Conservation (phyloP, 2,888 invertebrate species). For the Omphaloscelis lunosa region DNA sequence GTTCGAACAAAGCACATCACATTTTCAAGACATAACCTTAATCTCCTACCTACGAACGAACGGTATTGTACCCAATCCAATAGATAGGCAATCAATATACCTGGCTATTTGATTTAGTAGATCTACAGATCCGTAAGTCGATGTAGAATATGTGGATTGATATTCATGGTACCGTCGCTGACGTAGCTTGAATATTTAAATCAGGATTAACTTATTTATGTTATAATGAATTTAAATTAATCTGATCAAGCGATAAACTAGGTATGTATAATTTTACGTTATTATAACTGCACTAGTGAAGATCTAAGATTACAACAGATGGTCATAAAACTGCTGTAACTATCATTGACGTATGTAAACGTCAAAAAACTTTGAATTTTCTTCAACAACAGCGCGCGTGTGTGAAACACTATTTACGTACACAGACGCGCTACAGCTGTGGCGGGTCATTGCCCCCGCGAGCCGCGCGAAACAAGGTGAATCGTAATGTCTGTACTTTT, state of each 20-base stretch:
- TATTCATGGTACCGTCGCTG: slow-evolving; percentile 30
- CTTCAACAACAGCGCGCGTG: slow-evolving; percentile 69
- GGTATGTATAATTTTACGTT: slow-evolving; percentile 31
- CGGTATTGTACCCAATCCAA: background rate
- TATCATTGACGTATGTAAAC: slow-evolving; percentile 39
- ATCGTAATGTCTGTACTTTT: slow-evolving; percentile 81
- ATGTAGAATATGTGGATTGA: slow-evolving; percentile 7
- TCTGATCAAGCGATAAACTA: slow-evolving; percentile 17
- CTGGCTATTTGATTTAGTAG: background rate
- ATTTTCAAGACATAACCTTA: background rate
- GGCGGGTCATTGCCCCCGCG: slow-evolving; percentile 84
- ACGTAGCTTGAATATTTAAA: slow-evolving; percentile 36
- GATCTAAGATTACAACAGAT: slow-evolving; percentile 18
- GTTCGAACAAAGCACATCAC: background rate
- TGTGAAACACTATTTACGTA: slow-evolving; percentile 79
- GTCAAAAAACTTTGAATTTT: slow-evolving; percentile 57
- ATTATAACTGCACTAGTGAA: slow-evolving; percentile 24
- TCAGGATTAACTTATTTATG: slow-evolving; percentile 28
- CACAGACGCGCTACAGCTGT: slow-evolving; percentile 81
- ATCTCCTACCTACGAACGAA: background rate
- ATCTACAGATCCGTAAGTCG: slow-evolving; percentile 31
- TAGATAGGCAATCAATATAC: background rate
- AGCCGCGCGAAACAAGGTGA: slow-evolving; percentile 87
- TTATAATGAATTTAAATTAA: slow-evolving; percentile 45
- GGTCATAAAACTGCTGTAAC: slow-evolving; percentile 29